phyloP scores from a whole-genome alignment of 2,113 vertebrate species.

The Trogon surrucura region DNA sequence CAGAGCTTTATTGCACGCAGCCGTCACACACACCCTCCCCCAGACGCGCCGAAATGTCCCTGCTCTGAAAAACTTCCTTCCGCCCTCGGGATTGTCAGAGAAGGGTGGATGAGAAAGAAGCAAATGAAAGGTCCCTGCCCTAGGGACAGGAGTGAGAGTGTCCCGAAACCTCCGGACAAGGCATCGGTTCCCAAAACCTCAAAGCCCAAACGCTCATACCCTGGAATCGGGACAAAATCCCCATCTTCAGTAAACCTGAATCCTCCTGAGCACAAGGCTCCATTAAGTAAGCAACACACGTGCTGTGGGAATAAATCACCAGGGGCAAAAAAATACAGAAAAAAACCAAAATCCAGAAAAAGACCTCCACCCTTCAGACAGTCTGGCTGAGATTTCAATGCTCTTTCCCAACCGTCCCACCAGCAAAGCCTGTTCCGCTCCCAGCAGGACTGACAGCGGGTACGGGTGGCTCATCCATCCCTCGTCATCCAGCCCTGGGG shows the following conservation, averaged over 20 bases:
- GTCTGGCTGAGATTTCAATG: background rate
- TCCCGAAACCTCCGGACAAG: background rate
- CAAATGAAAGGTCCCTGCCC: background rate
- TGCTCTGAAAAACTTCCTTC: background rate
- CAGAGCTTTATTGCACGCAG: background rate
- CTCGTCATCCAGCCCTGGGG: background rate
- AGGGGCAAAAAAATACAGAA: background rate
- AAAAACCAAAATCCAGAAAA: background rate
- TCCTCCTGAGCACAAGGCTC: background rate
- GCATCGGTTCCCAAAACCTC: fast-evolving
- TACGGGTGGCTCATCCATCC: background rate
- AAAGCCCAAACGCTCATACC: background rate
- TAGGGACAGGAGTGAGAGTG: fast-evolving
- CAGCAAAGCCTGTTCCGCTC: background rate
- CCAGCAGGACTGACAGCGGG: fast-evolving
- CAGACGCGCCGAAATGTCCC: fast-evolving
- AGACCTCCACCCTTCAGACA: background rate
- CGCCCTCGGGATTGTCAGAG: too few species aligned
- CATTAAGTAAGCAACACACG: fast-evolving
- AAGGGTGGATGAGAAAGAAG: background rate
- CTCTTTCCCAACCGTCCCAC: background rate
- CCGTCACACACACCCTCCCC: fast-evolving
- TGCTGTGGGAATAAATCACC: fast-evolving
- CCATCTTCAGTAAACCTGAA: background rate
- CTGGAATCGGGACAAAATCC: background rate